Conservation (phyloP, 2,888 invertebrate genomes). For the Limnephilus rhombicus region DNA sequence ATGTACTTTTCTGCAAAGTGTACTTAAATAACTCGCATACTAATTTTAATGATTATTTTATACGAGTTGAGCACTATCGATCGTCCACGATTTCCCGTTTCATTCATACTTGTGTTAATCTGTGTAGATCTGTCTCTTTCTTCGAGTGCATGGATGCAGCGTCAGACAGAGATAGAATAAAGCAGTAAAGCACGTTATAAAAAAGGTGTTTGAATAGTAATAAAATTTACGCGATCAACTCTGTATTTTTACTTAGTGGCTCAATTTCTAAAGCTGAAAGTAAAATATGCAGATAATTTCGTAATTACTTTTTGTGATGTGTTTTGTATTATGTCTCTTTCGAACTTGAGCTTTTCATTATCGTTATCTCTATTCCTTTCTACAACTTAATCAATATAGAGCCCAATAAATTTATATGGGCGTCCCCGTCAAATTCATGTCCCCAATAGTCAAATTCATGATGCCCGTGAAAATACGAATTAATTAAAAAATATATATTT, state of each 20-base stretch:
- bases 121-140: neutral
- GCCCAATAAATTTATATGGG: neutral
- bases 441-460: no score
- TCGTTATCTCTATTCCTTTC: neutral
- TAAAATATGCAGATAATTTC: neutral
- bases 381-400: neutral
- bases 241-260: neutral
- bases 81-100: constrained; percentile 37
- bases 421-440: no score
- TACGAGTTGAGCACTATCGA: constrained; percentile 32
- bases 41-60: neutral
- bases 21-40: neutral
- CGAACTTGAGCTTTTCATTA: neutral
- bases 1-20: constrained; percentile 1
- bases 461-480: no score
- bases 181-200: neutral
- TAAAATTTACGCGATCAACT: neutral
- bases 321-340: neutral
- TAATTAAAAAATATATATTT: no score
- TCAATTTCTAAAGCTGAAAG: neutral
- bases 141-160: constrained; percentile 29
- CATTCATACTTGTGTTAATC: neutral
- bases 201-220: neutral
- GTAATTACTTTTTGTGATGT: neutral
- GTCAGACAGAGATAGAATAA: neutral